These are phyloP conservation scores for Artibeus lituratus DNA, from an alignment of 2,797 vertebrate genomes.

Conservation along the genomic window DNA sequence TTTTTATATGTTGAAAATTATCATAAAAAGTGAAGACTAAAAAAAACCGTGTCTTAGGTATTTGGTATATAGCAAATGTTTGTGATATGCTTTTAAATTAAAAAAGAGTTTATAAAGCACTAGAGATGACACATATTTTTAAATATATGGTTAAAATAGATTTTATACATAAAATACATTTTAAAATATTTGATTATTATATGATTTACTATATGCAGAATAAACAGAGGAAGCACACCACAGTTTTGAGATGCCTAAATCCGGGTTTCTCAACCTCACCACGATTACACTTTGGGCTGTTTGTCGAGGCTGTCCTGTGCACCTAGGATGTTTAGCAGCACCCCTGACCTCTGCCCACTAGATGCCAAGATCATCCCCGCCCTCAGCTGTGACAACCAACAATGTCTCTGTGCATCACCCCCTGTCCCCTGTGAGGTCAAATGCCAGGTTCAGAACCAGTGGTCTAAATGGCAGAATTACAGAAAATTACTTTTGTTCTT, in stretches of 20 bases:
- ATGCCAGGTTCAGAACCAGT: background rate
- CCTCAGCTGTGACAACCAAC: background rate
- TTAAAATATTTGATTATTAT: background rate
- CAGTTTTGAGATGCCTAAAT: background rate
- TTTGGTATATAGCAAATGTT: background rate
- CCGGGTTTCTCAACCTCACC: background rate
- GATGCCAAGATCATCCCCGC: background rate
- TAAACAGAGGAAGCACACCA: background rate
- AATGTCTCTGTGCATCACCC: background rate
- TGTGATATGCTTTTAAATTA: background rate
- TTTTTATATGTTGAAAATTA: background rate
- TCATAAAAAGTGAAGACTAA: background rate
- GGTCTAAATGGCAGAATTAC: background rate
- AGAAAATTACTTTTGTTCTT: background rate
- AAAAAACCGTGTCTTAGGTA: background rate
- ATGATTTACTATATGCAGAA: background rate
- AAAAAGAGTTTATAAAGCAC: background rate
- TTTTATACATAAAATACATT: too few relatives aligned
- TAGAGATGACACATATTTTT: background rate
- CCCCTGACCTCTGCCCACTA: background rate
- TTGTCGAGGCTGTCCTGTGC: background rate
- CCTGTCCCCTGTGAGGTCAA: background rate
- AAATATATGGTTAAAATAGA: background rate
- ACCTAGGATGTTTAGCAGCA: background rate
- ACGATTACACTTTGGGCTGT: background rate